These are phyloP conservation scores for Biston betularia DNA, from an alignment of 2,888 invertebrate genomes.

Conservation along the genomic window DNA sequence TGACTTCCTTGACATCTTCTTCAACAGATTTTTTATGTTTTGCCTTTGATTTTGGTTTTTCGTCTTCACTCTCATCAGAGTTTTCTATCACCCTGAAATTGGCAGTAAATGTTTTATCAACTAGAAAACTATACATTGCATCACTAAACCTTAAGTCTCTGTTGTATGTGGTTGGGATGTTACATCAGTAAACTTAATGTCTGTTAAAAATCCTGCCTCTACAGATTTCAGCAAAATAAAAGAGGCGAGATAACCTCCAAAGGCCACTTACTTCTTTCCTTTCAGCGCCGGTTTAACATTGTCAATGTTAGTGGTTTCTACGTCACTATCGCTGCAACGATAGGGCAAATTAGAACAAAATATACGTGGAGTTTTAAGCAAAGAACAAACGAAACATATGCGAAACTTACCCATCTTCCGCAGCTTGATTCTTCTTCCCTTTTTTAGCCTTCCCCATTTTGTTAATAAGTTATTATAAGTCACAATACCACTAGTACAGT, in stretches of 20 bases:
- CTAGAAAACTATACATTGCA: neutral
- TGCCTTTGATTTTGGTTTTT: constrained; percentile 76
- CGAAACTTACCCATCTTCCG: constrained; percentile 89
- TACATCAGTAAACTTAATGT: neutral
- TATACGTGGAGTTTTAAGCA: constrained; percentile 40
- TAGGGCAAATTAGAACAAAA: constrained; percentile 45
- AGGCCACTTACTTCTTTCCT: constrained; percentile 76
- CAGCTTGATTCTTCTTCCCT: constrained; percentile 91
- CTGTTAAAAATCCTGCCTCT: neutral
- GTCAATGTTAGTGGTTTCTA: constrained; percentile 77
- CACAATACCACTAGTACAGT: constrained; percentile 74
- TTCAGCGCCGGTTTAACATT: constrained; percentile 72
- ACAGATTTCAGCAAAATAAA: constrained; percentile 1
- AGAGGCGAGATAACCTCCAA: constrained; percentile 69
- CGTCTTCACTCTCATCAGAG: constrained; percentile 81
- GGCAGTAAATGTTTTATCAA: neutral
- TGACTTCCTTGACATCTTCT: constrained; percentile 82
- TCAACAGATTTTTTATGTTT: constrained; percentile 82
- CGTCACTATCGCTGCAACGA: constrained; percentile 88
- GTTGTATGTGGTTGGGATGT: neutral
- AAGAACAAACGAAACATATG: constrained; percentile 64
- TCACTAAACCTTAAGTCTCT: neutral
- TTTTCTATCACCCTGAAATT: constrained; percentile 68
- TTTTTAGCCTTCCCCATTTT: constrained; percentile 93
- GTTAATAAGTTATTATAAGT: constrained; percentile 69